Percentiles rank a stretch among this genome's conserved stretches.
Evolutionary conservation across 2,888 invertebrate genomes (phyloP).

Genomic region (Chironomus tentans): DNA sequence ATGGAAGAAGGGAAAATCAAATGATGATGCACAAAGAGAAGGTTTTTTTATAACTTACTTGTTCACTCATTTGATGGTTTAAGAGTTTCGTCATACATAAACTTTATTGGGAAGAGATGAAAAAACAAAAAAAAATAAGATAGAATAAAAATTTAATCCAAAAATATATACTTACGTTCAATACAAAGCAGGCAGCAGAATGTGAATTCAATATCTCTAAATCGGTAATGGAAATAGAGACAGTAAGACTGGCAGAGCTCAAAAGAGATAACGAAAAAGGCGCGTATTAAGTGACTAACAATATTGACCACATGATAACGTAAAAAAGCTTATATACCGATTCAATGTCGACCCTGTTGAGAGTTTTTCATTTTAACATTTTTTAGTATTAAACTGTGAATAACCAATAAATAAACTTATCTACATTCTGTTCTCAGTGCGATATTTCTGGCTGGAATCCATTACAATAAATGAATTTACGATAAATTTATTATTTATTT

Average conservation of each 20-base stretch:
- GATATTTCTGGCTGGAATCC: constrained; percentile 14
- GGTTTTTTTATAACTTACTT: background rate
- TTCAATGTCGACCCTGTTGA: background rate
- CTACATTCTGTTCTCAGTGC: constrained; percentile 5
- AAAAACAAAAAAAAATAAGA: background rate
- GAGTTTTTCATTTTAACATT: background rate
- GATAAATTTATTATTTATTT: constrained; percentile 22
- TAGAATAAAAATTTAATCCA: background rate
- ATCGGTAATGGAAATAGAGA: constrained; percentile 46
- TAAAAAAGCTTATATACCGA: background rate
- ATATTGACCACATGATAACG: background rate
- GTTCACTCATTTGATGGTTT: background rate
- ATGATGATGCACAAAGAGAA: background rate
- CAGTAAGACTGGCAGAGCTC: constrained; percentile 41
- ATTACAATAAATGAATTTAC: constrained; percentile 18
- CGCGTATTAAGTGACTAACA: background rate
- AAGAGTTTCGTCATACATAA: background rate
- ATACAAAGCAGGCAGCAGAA: background rate
- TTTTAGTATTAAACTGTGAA: constrained; percentile 11
- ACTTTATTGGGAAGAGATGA: background rate
- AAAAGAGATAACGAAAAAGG: background rate
- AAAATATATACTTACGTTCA: background rate
- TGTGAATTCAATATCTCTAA: constrained; percentile 35
- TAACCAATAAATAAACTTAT: constrained; percentile 19
- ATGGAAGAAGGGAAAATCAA: background rate